These are phyloP conservation scores for Elephantulus edwardii DNA, from an alignment of 2,113 vertebrate species.

Conservation along the genomic window DNA sequence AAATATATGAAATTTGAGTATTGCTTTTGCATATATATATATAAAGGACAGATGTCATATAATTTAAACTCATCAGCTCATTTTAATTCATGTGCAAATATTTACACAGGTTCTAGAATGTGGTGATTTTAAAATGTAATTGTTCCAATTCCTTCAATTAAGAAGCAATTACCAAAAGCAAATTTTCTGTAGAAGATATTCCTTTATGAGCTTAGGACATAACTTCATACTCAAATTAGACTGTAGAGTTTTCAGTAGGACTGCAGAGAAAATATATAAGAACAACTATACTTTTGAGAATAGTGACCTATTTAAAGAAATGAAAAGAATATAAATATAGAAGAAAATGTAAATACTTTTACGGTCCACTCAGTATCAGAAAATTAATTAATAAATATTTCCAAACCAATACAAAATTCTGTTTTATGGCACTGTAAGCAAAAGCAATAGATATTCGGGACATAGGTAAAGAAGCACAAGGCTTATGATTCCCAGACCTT, in stretches of 20 bases:
- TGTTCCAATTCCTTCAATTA: background rate
- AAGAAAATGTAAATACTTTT: background rate
- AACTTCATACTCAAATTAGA: background rate
- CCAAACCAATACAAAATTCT: background rate
- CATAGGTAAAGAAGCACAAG: background rate
- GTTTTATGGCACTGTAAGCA: background rate
- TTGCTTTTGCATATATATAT: too few species aligned
- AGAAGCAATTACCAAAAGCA: background rate
- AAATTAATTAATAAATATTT: background rate
- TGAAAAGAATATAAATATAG: background rate
- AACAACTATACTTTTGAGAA: background rate
- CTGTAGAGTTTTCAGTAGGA: background rate
- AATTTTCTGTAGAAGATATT: background rate
- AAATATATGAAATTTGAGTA: too few species aligned
- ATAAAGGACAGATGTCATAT: too few species aligned
- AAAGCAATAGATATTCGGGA: background rate
- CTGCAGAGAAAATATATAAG: background rate
- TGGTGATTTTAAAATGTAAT: background rate
- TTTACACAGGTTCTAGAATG: conserved; percentile 3
- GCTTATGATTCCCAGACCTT: background rate
- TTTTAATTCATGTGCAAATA: background rate
- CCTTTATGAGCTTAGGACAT: background rate
- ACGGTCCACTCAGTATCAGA: background rate
- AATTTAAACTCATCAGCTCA: background rate
- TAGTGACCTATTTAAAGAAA: background rate